phyloP scores from a whole-genome alignment of 2,888 invertebrate genomes.

The Leptinotarsa peninsularis region DNA sequence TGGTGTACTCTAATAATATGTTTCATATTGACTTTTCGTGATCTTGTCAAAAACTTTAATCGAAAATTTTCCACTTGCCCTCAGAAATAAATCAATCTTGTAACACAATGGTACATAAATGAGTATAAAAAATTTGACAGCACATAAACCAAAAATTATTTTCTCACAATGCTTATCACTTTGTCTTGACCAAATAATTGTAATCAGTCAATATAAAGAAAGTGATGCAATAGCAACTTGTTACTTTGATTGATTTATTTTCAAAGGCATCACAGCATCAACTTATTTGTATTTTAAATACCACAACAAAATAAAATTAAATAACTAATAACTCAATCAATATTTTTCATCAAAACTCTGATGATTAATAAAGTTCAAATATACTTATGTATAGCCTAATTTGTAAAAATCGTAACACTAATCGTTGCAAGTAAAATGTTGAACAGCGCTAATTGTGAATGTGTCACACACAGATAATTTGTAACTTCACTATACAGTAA shows the following conservation, averaged over 20 bases:
- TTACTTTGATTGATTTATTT: constrained; percentile 24
- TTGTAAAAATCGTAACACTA: constrained; percentile 54
- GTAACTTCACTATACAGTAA: constrained; percentile 12
- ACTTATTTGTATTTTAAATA: constrained; percentile 13
- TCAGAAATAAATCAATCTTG: background rate
- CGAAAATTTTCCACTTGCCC: constrained; percentile 6
- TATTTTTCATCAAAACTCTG: constrained; percentile 12
- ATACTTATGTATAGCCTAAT: constrained; percentile 47
- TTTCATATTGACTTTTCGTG: constrained; percentile 57
- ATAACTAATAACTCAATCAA: constrained; percentile 25
- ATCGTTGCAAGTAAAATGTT: constrained; percentile 57
- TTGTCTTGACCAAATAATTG: too few species aligned
- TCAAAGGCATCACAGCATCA: constrained; percentile 23
- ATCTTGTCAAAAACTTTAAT: constrained; percentile 30
- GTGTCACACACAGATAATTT: constrained; percentile 22
- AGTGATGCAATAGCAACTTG: background rate
- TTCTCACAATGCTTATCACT: too few species aligned
- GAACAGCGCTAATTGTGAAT: constrained; percentile 43
- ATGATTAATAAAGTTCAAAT: constrained; percentile 34
- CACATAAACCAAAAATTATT: too few species aligned
- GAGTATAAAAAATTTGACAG: too few species aligned
- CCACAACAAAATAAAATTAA: constrained; percentile 18
- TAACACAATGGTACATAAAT: background rate
- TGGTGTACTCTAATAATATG: constrained; percentile 34
- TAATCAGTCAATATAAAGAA: too few species aligned